Conservation (phyloP, 1,140 invertebrate species). For the Aphis craccivora region DNA sequence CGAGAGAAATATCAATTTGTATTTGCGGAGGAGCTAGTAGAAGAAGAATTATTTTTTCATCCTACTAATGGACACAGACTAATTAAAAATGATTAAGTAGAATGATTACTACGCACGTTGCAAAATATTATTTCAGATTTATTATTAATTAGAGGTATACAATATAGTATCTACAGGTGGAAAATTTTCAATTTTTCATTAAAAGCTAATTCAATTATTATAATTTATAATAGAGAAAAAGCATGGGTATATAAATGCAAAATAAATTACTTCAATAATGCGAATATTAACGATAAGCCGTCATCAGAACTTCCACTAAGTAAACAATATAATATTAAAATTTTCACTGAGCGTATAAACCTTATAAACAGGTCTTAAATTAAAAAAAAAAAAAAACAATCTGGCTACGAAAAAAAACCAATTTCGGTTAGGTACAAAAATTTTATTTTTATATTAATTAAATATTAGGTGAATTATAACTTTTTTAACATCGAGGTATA, state of each 20-base stretch:
- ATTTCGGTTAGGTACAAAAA: neutral
- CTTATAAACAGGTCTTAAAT: neutral
- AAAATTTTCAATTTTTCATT: neutral
- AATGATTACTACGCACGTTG: neutral
- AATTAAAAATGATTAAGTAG: neutral
- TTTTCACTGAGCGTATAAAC: neutral
- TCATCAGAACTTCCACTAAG: neutral
- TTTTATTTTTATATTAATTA: neutral
- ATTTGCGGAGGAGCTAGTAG: neutral
- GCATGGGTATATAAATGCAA: neutral
- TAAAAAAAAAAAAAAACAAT: neutral
- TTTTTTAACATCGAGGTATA: neutral
- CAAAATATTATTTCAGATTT: constrained; percentile 14
- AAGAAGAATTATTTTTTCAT: constrained; percentile 13
- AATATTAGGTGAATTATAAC: neutral
- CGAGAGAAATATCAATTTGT: neutral
- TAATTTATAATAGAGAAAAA: neutral
- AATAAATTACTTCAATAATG: neutral
- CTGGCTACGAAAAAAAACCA: neutral
- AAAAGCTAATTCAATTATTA: neutral
- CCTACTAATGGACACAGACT: neutral
- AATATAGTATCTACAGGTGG: neutral
- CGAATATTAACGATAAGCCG: neutral
- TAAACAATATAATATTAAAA: neutral
- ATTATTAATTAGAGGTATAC: neutral